Percentiles rank a stretch among this genome's conserved stretches.
Conservation (phyloP, 1,140 invertebrate genomes). For the Apis florea region DNA sequence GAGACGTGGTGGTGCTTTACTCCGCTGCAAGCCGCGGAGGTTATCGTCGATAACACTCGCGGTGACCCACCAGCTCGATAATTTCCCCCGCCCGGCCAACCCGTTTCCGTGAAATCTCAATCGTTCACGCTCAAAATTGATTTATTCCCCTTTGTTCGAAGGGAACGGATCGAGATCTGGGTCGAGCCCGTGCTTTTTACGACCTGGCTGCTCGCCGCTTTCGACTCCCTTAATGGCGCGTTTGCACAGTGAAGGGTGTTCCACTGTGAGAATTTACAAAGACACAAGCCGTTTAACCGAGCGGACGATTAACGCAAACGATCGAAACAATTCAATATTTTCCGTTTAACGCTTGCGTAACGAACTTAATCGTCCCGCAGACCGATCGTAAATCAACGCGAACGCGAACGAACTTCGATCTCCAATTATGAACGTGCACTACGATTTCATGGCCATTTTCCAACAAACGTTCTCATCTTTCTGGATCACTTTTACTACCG, state of each 20-base stretch:
- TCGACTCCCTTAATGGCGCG: neutral
- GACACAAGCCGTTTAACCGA: neutral
- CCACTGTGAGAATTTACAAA: neutral
- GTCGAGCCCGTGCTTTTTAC: slow-evolving; percentile 3
- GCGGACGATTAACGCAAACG: neutral
- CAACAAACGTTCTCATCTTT: neutral
- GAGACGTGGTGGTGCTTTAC: neutral
- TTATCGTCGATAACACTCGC: slow-evolving; percentile 39
- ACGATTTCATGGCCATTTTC: neutral
- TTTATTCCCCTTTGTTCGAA: slow-evolving; percentile 27
- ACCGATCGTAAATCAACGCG: neutral
- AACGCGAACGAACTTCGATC: neutral
- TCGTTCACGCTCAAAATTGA: slow-evolving; percentile 21
- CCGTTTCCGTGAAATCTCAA: slow-evolving; percentile 12
- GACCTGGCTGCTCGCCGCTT: neutral
- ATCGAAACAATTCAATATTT: neutral
- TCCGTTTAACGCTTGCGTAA: neutral
- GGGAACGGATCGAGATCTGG: neutral
- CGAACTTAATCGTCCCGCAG: neutral
- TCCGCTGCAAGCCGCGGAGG: neutral
- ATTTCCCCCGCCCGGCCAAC: neutral
- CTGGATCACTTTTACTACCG: no score
- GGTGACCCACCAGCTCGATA: slow-evolving; percentile 33
- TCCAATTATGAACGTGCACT: neutral
- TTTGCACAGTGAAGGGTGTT: neutral